These are phyloP conservation scores for Abscondita cerata DNA, from an alignment of 2,888 invertebrate species.

Conservation along the genomic window DNA sequence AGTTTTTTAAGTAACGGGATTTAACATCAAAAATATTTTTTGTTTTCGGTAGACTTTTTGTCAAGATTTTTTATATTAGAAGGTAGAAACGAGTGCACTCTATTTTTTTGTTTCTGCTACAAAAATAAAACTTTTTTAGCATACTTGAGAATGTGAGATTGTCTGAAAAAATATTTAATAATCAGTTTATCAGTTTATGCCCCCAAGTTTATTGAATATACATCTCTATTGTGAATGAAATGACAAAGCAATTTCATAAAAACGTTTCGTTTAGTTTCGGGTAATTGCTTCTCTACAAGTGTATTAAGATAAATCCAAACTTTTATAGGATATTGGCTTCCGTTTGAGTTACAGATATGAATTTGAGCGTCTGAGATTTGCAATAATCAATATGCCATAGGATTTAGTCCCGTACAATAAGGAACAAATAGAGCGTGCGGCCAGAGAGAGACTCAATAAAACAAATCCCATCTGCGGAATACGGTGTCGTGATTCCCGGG, in stretches of 20 bases:
- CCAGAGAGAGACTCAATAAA: conserved; percentile 55
- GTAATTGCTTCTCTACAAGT: conserved; percentile 36
- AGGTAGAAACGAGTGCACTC: too few species aligned
- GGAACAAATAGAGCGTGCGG: conserved; percentile 58
- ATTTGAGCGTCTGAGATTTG: conserved; percentile 43
- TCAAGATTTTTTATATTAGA: too few species aligned
- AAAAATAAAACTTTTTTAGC: too few species aligned
- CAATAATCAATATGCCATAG: conserved; percentile 53
- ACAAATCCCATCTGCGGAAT: conserved; percentile 57
- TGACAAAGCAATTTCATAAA: conserved; percentile 20
- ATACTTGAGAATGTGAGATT: too few species aligned
- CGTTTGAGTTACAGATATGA: conserved; percentile 39
- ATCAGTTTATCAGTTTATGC: too few species aligned
- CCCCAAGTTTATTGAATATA: conserved; percentile 12
- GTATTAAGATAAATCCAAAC: conserved; percentile 35
- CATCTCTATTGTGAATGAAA: conserved; percentile 13
- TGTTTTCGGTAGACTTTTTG: too few species aligned
- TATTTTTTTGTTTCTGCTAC: too few species aligned
- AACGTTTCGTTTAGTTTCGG: conserved; percentile 32
- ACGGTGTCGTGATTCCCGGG: conserved; percentile 35
- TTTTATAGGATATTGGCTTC: conserved; percentile 34
- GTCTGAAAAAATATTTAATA: too few species aligned
- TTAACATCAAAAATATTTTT: too few species aligned
- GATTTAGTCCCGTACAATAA: conserved; percentile 58
- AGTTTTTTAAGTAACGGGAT: too few species aligned